Evolutionary conservation across 2,113 vertebrate genomes (phyloP), one percentile per base, ranked within the genome.

Genomic region (Daboia siamensis): DNA sequence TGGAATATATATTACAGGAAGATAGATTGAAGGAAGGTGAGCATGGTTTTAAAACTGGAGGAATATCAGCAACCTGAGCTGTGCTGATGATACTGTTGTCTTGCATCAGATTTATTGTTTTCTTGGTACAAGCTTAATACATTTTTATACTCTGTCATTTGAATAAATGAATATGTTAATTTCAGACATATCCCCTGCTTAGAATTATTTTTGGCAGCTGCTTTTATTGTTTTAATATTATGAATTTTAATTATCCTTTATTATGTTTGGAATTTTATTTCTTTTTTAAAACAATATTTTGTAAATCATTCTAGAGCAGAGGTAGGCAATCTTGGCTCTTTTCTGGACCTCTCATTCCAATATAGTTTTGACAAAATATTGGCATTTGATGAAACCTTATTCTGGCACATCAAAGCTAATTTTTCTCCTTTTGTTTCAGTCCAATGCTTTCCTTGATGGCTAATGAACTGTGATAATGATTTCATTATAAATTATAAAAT

Each of bases 401-500:
- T 74, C 61, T 13, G 61, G 48, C 29, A 23, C 24, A 64, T 61
- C 91, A 84, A 20, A 44, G 39, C 12, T 55, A 57, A 46, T 89
- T 87, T 89, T 92, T 44, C 87, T 88, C 61, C 74, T 55, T 39
- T 88, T 89, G 51, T 88, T 52, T 29, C 39, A 59, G 12, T 29
- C 69, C 57, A 89, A 52, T 85, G 54, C 29, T 89, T 85, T 92
- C 12, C 20, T 85, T 89, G 61, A 48, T 88, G 46, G 24, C 20
- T 33, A 74, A 74, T 55, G 56, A 88, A 89, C 17, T 57, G 54
- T 57, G 64, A 46, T 92, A 84, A 89, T 92, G 69, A 48, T 54
- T 54, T 92, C 39, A 48, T 26, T 51, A 56, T 80, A 55, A 92
- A 74, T 88, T 86, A 92, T 56, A 92, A 46, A 88, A 88, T 80